phyloP scores from a whole-genome alignment of 2,888 invertebrate genomes.

The Nephrocerus scutellatus region DNA sequence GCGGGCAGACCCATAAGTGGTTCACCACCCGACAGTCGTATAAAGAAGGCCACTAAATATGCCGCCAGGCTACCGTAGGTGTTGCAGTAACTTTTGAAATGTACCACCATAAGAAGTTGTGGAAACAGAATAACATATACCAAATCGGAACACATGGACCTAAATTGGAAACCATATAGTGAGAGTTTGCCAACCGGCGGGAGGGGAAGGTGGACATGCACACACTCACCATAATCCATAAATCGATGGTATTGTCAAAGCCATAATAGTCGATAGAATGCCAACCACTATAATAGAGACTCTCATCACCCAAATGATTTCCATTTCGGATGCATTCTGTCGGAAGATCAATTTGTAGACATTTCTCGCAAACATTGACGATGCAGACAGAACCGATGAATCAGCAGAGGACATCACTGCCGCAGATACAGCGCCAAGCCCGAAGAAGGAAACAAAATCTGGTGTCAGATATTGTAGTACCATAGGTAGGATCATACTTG shows the following conservation, averaged over 20 bases:
- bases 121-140: slow-evolving; percentile 99
- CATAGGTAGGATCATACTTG: slow-evolving; percentile 93
- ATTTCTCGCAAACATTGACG: slow-evolving; percentile 98
- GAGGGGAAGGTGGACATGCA: no score
- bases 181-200: no score
- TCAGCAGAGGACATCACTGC: slow-evolving; percentile 99
- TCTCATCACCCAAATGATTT: slow-evolving; percentile 96
- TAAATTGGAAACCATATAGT: slow-evolving; percentile 42
- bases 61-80: slow-evolving; percentile 93
- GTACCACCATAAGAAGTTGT: slow-evolving; percentile 94
- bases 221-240: slow-evolving; percentile 85
- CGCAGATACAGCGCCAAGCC: slow-evolving; percentile 95
- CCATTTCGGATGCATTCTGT: slow-evolving; percentile 93
- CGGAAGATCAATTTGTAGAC: slow-evolving; percentile 96
- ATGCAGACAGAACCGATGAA: slow-evolving; percentile 94
- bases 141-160: slow-evolving; percentile 97
- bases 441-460: slow-evolving; percentile 92
- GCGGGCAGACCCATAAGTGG: slow-evolving; percentile 73
- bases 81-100: slow-evolving; percentile 89
- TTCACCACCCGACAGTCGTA: slow-evolving; percentile 84
- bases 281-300: slow-evolving; percentile 87
- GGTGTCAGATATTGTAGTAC: slow-evolving; percentile 96
- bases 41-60: slow-evolving; percentile 74
- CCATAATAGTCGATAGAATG: slow-evolving; percentile 87
- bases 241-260: slow-evolving; percentile 93